Conservation (phyloP, 1,140 invertebrate genomes). For the Drosophila prosaltans region DNA sequence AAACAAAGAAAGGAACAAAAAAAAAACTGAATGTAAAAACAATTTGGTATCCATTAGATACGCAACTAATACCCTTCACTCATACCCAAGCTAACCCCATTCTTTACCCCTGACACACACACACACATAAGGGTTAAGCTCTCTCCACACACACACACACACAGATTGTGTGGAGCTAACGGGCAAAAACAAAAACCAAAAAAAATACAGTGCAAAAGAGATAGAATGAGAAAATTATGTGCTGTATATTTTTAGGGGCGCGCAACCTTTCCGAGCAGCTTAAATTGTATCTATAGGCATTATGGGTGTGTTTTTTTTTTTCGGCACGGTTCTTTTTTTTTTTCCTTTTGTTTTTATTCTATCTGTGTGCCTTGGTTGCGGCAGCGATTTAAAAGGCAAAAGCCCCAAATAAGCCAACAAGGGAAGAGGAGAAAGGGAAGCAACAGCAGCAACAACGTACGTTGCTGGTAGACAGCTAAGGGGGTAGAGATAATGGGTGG, state of each 20-base stretch:
- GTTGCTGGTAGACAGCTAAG: neutral
- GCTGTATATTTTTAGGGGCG: slow-evolving; percentile 72
- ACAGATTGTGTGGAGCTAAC: neutral
- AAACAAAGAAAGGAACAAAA: neutral
- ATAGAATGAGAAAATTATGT: slow-evolving; percentile 50
- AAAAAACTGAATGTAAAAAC: slow-evolving; percentile 9
- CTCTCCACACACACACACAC: slow-evolving; percentile 12
- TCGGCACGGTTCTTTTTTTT: neutral
- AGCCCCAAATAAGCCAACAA: slow-evolving; percentile 69
- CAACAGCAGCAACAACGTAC: neutral
- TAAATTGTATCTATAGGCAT: slow-evolving; percentile 75
- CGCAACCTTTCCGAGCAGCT: slow-evolving; percentile 70
- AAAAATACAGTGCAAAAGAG: neutral
- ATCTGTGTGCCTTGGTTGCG: slow-evolving; percentile 45
- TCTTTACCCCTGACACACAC: slow-evolving; percentile 1
- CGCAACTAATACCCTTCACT: slow-evolving; percentile 26
- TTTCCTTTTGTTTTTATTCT: slow-evolving; percentile 25
- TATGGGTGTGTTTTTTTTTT: slow-evolving; percentile 41
- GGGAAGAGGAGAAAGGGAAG: slow-evolving; percentile 19
- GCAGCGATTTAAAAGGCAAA: slow-evolving; percentile 72
- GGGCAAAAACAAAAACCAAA: no score
- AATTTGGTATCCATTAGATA: slow-evolving; percentile 22
- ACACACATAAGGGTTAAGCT: slow-evolving; percentile 15
- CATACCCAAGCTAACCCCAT: slow-evolving; percentile 7
- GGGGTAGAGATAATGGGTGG: neutral